Conservation (phyloP, 2,113 vertebrate species). For the Centropus bengalensis region DNA sequence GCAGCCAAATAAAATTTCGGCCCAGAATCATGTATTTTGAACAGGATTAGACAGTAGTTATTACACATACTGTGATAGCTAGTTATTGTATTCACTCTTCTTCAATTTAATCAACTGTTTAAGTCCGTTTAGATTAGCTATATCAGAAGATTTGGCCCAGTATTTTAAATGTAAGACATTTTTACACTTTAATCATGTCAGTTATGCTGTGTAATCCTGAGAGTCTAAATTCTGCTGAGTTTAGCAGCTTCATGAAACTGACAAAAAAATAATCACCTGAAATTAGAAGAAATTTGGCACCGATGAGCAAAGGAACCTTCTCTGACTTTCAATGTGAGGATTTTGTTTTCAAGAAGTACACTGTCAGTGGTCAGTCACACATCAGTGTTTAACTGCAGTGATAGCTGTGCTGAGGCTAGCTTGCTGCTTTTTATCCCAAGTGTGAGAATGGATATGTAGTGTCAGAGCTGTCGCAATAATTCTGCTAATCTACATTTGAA, state of each 20-base stretch:
- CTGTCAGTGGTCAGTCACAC: neutral
- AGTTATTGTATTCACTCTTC: neutral
- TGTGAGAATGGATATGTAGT: conserved; percentile 23
- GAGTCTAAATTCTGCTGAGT: neutral
- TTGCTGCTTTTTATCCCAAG: neutral
- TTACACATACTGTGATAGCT: neutral
- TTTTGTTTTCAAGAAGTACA: neutral
- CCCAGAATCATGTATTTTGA: neutral
- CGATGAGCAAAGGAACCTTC: neutral
- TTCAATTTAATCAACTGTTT: neutral
- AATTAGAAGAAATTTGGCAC: neutral
- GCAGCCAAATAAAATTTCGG: neutral
- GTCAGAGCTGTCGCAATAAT: neutral
- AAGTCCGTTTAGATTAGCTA: neutral
- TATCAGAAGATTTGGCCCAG: neutral
- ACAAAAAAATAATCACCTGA: neutral
- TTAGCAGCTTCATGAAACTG: neutral
- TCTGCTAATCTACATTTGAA: conserved; percentile 17
- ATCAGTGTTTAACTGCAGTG: neutral
- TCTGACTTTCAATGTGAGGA: neutral
- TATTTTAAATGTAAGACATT: neutral
- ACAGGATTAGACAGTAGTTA: neutral
- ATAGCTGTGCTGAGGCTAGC: neutral
- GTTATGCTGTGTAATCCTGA: neutral
- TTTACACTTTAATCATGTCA: neutral